phyloP scores from a whole-genome alignment of 2,113 vertebrate genomes.

The Ornithorhynchus anatinus region DNA sequence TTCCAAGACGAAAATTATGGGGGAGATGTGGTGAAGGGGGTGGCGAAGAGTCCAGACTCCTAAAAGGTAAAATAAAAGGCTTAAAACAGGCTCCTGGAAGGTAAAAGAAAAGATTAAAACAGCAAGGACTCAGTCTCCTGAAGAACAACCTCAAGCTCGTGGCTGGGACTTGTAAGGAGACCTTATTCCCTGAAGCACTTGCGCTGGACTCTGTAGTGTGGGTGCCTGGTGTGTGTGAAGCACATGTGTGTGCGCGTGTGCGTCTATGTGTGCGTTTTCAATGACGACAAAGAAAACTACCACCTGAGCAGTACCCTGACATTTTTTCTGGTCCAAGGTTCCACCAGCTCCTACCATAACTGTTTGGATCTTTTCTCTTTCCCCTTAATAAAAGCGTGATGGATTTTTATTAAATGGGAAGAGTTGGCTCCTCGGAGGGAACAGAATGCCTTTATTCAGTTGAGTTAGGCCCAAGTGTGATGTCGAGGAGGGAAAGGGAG shows the following conservation, averaged over 20 bases:
- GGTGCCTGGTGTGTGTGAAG: constrained; percentile 17
- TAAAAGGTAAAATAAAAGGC: constrained; percentile 54
- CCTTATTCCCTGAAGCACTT: constrained; percentile 11
- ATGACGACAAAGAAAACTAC: constrained; percentile 11
- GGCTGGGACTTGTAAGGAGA: neutral
- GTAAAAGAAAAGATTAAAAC: constrained; percentile 55
- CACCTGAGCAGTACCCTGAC: neutral
- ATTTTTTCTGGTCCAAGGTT: neutral
- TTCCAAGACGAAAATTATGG: constrained; percentile 45
- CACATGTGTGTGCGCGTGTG: constrained; percentile 14
- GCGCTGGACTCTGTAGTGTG: neutral
- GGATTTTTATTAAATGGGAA: constrained; percentile 20
- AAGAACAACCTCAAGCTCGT: constrained; percentile 27
- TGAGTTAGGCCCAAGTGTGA: constrained; percentile 7
- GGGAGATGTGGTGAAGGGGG: constrained; percentile 33
- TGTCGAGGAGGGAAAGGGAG: neutral
- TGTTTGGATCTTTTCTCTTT: constrained; percentile 6
- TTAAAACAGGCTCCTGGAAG: constrained; percentile 55
- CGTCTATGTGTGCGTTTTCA: constrained; percentile 16
- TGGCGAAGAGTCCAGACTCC: constrained; percentile 46
- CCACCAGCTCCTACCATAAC: constrained; percentile 27
- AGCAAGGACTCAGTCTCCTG: constrained; percentile 39
- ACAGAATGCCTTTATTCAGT: constrained; percentile 3
- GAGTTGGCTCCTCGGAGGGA: constrained; percentile 36
- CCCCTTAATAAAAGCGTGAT: constrained; percentile 36